Evolutionary conservation across 2,888 invertebrate genomes (phyloP).

Genomic region (Ichneumon xanthorius): DNA sequence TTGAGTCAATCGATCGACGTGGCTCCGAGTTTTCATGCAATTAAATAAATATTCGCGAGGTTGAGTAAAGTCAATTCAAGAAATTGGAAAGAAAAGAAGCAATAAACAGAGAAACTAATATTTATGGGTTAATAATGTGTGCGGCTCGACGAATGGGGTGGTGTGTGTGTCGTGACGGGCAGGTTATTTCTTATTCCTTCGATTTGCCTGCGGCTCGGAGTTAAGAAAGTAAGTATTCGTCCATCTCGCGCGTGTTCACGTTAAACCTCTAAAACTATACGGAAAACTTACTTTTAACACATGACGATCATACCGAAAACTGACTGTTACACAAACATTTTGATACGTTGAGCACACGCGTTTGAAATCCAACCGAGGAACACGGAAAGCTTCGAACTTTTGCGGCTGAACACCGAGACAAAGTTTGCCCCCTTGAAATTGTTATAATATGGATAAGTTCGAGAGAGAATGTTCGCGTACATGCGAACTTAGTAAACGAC

Average conservation of each 20-base stretch:
- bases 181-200: not conserved
- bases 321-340: not conserved
- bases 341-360: not conserved
- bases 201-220: not conserved
- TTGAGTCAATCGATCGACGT: too few relatives aligned
- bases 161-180: not conserved
- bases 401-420: constrained; percentile 12
- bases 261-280: not conserved
- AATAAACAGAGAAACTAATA: not conserved
- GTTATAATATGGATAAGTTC: constrained; percentile 41
- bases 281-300: not conserved
- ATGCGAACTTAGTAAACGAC: constrained; percentile 36
- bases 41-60: too few relatives aligned
- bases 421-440: constrained; percentile 37
- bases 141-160: not conserved
- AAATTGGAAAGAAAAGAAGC: not conserved
- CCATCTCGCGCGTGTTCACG: not conserved
- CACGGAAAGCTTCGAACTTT: not conserved
- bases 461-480: constrained; percentile 27
- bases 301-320: constrained; percentile 1
- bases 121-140: not conserved
- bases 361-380: constrained; percentile 1
- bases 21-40: too few relatives aligned
- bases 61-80: not conserved
- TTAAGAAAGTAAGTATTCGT: not conserved